Conservation (phyloP, 2,113 vertebrate genomes). For the Cyanocitta stelleri region DNA sequence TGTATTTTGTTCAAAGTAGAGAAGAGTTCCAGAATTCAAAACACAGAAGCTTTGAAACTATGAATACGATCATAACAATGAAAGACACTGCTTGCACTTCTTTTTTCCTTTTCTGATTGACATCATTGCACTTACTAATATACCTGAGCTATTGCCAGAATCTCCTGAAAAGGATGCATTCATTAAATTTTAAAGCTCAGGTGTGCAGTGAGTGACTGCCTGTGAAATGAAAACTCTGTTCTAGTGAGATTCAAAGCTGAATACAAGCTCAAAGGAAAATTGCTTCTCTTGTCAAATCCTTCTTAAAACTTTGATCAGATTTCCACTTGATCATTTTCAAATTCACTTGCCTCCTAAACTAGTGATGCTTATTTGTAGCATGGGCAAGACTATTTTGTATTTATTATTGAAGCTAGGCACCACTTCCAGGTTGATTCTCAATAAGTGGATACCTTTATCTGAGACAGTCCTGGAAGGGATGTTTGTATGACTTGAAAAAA, state of each 20-base stretch:
- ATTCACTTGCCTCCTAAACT: neutral
- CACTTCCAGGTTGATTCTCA: neutral
- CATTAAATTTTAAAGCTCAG: slow-evolving; percentile 33
- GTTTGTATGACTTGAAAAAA: neutral
- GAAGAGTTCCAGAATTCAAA: neutral
- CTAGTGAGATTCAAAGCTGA: slow-evolving; percentile 20
- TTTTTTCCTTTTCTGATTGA: neutral
- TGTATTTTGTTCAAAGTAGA: neutral
- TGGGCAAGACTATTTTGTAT: neutral
- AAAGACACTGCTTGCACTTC: neutral
- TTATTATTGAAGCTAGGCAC: neutral
- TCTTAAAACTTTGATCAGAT: slow-evolving; percentile 40
- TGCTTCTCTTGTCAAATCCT: slow-evolving; percentile 36
- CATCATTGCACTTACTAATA: neutral
- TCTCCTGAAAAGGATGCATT: slow-evolving; percentile 14
- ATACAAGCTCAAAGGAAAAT: slow-evolving; percentile 36
- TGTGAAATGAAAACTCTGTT: slow-evolving; percentile 40
- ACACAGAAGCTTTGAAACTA: neutral
- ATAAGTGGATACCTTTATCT: neutral
- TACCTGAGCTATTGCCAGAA: neutral
- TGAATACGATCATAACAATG: neutral
- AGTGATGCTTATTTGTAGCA: neutral
- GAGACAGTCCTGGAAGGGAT: neutral
- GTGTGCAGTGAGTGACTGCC: neutral
- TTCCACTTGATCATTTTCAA: neutral